Percentiles rank a stretch among this genome's conserved stretches.
These are phyloP conservation scores for Cenopis cana DNA, from an alignment of 2,888 invertebrate genomes.

Conservation along the genomic window DNA sequence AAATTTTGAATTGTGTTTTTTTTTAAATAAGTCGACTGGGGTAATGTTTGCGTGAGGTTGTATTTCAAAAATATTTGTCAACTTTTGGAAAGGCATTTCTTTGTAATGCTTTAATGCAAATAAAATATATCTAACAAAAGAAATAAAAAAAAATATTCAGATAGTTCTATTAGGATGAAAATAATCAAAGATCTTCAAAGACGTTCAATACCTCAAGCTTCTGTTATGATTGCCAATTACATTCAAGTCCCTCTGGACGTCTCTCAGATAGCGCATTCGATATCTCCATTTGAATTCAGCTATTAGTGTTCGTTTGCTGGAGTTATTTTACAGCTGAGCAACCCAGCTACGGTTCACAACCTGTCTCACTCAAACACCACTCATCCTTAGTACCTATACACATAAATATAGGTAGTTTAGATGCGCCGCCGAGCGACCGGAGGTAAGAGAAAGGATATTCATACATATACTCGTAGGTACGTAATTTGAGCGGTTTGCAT, in stretches of 20 bases:
- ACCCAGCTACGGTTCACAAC: background rate
- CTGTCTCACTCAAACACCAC: background rate
- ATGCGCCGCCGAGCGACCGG: too few relatives aligned
- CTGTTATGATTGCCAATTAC: slow-evolving; percentile 36
- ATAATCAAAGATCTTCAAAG: background rate
- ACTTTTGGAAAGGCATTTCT: too few relatives aligned
- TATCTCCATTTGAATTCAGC: slow-evolving; percentile 29
- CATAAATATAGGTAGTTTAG: too few relatives aligned
- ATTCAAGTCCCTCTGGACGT: slow-evolving; percentile 20
- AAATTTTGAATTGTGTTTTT: too few relatives aligned
- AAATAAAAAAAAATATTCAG: too few relatives aligned
- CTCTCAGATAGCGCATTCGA: slow-evolving; percentile 12
- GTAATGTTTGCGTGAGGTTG: too few relatives aligned
- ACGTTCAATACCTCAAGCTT: background rate
- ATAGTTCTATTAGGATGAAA: background rate
- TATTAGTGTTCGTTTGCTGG: slow-evolving; percentile 28
- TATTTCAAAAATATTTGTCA: too few relatives aligned
- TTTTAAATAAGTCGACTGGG: too few relatives aligned
- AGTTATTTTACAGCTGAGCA: slow-evolving; percentile 39
- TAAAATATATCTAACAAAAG: background rate
- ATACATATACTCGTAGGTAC: too few relatives aligned
- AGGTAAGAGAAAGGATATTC: too few relatives aligned
- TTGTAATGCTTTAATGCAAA: background rate
- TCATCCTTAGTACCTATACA: background rate
- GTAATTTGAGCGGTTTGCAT: too few relatives aligned